Base-by-base conservation (phyloP, 2,888 invertebrate genomes). In the Chrysolina americana region DNA sequence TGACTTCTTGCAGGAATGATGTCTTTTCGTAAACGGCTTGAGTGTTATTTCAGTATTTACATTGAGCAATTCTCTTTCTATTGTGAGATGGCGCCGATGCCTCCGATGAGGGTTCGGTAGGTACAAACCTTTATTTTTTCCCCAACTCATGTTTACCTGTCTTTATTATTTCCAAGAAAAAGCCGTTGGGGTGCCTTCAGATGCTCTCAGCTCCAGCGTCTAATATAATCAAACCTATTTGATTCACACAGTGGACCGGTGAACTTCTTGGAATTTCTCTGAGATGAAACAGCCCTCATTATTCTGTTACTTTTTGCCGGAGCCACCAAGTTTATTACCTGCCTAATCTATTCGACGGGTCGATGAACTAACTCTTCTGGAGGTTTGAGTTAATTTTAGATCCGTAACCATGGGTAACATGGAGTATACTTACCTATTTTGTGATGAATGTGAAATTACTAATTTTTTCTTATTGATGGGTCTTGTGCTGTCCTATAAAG, bases 131-230 rank as follows among this genome's bases (percentile, higher is more conserved):
- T 48, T 17, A n/a, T 48, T 53, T 53, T 53, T 21, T 13, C 11
- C 5, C 19, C 13, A 13, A 10, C 19, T 11, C 13, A 21, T 15
- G 19, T 21, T 21, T 59, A 59, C 59, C 59, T 59, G 59, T 15
- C 59, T 23, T 13, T 59, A 59, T 28, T 59, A 59, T 28, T 59
- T 59, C 59, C 59, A n/a, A 59, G 59, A 59, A 59, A 28, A 59
- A 59, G 15, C 59, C 59, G 59, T 59, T 53, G 19, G 53, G 53
- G 11, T 53, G 23, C n/a, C 6, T 23, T 59, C 28, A 28, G 23
- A 36, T 59, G 59, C 13, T 28, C 59, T 28, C 23, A 28, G 15
- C 59, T 59, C 6, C 23, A 59, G 6, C 28, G 28, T n/a, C 13
- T 28, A 59, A 59, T n/a, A 36, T 59, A 15, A 59, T 28, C 59